phyloP scores from a whole-genome alignment of 2,113 vertebrate species.

The Xenus cinereus region DNA sequence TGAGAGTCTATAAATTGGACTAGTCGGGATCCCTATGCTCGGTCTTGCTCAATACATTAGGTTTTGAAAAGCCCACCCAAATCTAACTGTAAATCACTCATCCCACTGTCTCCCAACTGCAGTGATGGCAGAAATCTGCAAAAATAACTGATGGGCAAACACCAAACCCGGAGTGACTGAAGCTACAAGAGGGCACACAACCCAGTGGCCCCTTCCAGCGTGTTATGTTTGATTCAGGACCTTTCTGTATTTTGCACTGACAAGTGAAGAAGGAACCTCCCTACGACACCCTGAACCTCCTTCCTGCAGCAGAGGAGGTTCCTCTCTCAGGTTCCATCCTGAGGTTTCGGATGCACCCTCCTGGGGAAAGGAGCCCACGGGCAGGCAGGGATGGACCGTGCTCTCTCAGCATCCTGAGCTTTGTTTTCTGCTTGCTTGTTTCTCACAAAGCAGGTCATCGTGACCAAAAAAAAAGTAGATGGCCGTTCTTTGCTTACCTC shows the following conservation, averaged over 20 bases:
- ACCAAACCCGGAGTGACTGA: not conserved
- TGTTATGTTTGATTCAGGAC: not conserved
- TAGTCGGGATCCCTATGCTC: not conserved
- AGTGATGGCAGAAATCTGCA: not conserved
- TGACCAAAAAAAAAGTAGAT: not conserved
- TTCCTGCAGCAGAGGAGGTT: not conserved
- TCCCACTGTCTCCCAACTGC: not conserved
- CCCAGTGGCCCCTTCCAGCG: not conserved
- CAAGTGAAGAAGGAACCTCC: not conserved
- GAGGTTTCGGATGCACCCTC: not conserved
- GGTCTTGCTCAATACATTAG: not conserved
- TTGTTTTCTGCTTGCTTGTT: not conserved
- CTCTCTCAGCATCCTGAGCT: not conserved
- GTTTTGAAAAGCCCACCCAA: not conserved
- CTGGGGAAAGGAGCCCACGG: fast-evolving
- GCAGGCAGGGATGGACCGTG: not conserved
- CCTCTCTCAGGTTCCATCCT: too few relatives aligned
- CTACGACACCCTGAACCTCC: fast-evolving
- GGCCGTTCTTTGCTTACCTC: not conserved
- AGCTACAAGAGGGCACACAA: too few relatives aligned
- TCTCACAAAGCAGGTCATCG: not conserved
- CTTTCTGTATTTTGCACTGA: not conserved
- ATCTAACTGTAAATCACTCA: too few relatives aligned
- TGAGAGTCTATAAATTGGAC: not conserved
- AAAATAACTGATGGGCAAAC: not conserved